phyloP scores from a whole-genome alignment of 2,888 invertebrate genomes.

The Agrotis puta region DNA sequence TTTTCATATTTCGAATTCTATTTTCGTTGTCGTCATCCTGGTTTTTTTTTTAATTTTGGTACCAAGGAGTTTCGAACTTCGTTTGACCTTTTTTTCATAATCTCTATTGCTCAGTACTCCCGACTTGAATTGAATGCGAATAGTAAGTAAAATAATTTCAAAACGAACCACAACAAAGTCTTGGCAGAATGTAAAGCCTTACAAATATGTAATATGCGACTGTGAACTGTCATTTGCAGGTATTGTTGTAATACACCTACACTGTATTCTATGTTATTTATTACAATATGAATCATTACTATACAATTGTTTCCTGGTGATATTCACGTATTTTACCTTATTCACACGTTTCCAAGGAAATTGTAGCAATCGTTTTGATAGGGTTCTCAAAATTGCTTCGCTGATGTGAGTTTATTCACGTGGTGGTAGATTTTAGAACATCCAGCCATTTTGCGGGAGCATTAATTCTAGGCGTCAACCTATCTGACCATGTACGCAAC shows the following conservation, averaged over 20 bases:
- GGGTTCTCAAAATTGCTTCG: not conserved
- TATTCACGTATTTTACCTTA: constrained; percentile 49
- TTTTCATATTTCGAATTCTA: not conserved
- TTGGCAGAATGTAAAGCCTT: constrained; percentile 16
- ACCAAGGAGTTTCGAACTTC: not conserved
- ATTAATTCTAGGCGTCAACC: too few species aligned
- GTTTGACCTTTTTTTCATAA: not conserved
- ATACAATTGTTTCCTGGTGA: constrained; percentile 32
- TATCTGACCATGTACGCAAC: too few species aligned
- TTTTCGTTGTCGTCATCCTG: not conserved
- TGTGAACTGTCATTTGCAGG: not conserved
- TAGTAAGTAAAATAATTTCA: not conserved
- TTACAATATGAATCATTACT: constrained; percentile 31
- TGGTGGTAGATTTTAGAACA: not conserved
- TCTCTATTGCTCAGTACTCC: not conserved
- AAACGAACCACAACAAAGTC: not conserved
- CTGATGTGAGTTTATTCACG: not conserved
- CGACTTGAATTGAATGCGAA: not conserved
- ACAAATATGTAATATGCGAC: constrained; percentile 7
- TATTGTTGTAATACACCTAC: not conserved
- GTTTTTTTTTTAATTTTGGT: not conserved
- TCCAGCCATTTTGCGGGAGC: too few species aligned
- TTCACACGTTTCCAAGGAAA: constrained; percentile 26
- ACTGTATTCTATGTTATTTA: constrained; percentile 16
- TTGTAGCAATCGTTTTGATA: not conserved